Evolutionary conservation across 2,888 invertebrate genomes (phyloP).

Genomic region (Cyclophora punctaria): DNA sequence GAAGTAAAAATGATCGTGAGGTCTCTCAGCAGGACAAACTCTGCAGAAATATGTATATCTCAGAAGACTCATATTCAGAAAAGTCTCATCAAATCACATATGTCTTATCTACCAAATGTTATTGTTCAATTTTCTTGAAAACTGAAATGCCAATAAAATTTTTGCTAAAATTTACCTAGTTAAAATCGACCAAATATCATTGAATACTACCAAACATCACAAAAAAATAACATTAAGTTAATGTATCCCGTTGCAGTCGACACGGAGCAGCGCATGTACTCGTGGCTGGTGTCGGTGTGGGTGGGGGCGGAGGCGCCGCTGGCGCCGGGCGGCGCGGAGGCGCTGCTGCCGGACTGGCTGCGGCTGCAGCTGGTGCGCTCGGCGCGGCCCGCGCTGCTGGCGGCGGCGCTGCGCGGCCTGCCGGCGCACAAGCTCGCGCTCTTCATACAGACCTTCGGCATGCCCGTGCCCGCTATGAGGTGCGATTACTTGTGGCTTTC

Average conservation of each 20-base stretch:
- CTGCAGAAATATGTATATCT: too few relatives aligned
- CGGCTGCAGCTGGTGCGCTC: constrained; percentile 92
- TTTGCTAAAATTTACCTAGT: too few relatives aligned
- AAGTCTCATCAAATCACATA: too few relatives aligned
- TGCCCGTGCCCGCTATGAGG: constrained; percentile 92
- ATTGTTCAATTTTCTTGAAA: too few relatives aligned
- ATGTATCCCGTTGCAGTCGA: constrained; percentile 36
- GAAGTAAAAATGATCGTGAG: too few relatives aligned
- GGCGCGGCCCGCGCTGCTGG: constrained; percentile 85
- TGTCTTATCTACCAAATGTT: too few relatives aligned
- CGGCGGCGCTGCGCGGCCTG: constrained; percentile 89
- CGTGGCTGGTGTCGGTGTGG: constrained; percentile 78
- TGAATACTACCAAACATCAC: too few relatives aligned
- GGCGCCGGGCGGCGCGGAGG: constrained; percentile 83
- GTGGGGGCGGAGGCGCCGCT: constrained; percentile 85
- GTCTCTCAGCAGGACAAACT: too few relatives aligned
- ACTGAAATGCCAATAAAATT: too few relatives aligned
- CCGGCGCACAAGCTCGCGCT: constrained; percentile 92
- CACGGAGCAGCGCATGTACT: constrained; percentile 79
- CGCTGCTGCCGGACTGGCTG: constrained; percentile 93
- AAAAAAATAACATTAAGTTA: too few relatives aligned
- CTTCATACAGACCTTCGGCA: constrained; percentile 97
- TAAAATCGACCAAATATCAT: too few relatives aligned
- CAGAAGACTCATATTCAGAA: too few relatives aligned
- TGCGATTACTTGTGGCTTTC: constrained; percentile 34